Conservation (phyloP, 2,113 vertebrate species). For the Synchiropus splendidus region DNA sequence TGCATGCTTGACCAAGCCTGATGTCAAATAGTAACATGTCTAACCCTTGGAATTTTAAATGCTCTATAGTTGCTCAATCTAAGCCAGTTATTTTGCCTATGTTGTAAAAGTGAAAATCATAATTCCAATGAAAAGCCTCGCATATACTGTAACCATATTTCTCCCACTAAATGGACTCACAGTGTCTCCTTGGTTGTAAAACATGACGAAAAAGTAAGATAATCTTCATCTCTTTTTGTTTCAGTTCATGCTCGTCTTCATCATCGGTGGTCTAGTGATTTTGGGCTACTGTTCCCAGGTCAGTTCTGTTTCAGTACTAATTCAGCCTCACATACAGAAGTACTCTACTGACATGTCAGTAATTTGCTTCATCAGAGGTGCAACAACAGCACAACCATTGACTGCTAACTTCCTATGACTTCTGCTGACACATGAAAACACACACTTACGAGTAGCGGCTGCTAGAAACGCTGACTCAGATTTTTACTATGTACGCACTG, state of each 20-base stretch:
- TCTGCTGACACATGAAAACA: neutral
- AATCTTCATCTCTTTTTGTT: conserved; percentile 17
- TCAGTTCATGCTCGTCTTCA: conserved; percentile 90
- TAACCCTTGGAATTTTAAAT: neutral
- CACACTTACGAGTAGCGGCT: too few relatives aligned
- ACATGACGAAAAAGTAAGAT: too few relatives aligned
- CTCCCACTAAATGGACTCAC: too few relatives aligned
- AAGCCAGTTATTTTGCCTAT: too few relatives aligned
- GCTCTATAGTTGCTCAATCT: too few relatives aligned
- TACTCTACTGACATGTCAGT: neutral
- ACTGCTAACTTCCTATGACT: conserved; percentile 1
- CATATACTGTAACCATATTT: too few relatives aligned
- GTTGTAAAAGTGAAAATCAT: too few relatives aligned
- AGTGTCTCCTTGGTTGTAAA: too few relatives aligned
- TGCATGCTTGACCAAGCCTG: too few relatives aligned
- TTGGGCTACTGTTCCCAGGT: conserved; percentile 91
- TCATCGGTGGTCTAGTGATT: conserved; percentile 89
- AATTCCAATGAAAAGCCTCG: too few relatives aligned
- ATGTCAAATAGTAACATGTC: too few relatives aligned
- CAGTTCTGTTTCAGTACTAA: conserved; percentile 41
- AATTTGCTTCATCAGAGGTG: neutral
- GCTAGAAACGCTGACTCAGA: neutral
- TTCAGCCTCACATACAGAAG: neutral
- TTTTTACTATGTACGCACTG: too few relatives aligned
- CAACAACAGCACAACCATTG: neutral